Evolutionary conservation across 2,797 vertebrate species (phyloP).

Genomic region (Champsocephalus gunnari): DNA sequence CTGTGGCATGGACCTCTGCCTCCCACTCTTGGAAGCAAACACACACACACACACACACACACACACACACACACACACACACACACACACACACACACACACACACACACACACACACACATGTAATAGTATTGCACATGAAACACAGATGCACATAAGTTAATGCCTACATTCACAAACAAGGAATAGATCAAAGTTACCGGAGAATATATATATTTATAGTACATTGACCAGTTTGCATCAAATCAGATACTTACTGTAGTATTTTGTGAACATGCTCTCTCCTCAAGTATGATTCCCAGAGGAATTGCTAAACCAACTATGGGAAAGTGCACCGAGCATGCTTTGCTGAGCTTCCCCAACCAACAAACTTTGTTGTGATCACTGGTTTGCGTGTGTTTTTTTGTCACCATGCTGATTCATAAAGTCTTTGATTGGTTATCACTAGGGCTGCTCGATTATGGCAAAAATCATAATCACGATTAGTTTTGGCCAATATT

Average conservation of each 20-base stretch:
- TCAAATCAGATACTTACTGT: constrained; percentile 48
- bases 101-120: constrained; percentile 20
- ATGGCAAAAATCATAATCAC: too few relatives aligned
- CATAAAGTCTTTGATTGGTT: not conserved
- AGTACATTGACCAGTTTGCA: constrained; percentile 37
- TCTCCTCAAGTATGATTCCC: constrained; percentile 24
- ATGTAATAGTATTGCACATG: constrained; percentile 11
- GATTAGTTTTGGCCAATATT: too few relatives aligned
- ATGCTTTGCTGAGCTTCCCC: constrained; percentile 11
- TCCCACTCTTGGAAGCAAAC: constrained; percentile 55
- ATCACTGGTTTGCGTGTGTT: not conserved
- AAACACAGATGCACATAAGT: constrained; percentile 11
- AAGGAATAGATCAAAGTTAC: constrained; percentile 32
- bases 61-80: too few relatives aligned
- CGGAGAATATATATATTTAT: constrained; percentile 26
- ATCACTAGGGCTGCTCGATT: too few relatives aligned
- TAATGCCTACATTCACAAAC: constrained; percentile 21
- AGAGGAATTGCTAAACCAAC: constrained; percentile 16
- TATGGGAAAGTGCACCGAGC: constrained; percentile 4
- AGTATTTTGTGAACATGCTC: constrained; percentile 44
- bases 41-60: constrained; percentile 7
- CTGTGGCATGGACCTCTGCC: constrained; percentile 47
- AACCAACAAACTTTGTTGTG: constrained; percentile 7
- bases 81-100: constrained; percentile 27
- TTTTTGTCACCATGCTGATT: not conserved